Evolutionary conservation across 2,797 vertebrate species (phyloP).

Genomic region (Cossypha dichroa): DNA sequence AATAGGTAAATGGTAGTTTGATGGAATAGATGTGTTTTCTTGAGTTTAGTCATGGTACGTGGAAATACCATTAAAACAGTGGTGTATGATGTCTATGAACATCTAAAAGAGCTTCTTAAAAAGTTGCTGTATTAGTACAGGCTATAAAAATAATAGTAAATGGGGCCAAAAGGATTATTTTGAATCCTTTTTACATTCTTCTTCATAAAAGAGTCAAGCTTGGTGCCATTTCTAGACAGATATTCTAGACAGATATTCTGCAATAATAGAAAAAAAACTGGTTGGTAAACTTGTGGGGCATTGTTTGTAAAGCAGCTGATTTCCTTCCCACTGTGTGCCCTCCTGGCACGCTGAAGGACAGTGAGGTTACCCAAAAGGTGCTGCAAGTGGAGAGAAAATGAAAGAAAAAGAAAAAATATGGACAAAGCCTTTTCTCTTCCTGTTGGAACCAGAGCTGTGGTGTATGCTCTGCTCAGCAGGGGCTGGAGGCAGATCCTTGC

Average conservation of each 20-base stretch:
- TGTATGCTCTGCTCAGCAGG: not conserved
- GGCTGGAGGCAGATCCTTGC: not conserved
- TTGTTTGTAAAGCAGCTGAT: not conserved
- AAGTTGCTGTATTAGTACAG: not conserved
- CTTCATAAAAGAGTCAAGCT: not conserved
- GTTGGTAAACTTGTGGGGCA: not conserved
- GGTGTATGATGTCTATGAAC: not conserved
- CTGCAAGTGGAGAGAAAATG: not conserved
- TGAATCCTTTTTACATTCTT: not conserved
- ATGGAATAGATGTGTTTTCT: not conserved
- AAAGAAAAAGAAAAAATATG: not conserved
- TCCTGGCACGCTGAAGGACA: not conserved
- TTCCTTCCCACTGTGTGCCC: not conserved
- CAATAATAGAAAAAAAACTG: not conserved
- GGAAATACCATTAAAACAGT: not conserved
- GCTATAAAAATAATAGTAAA: not conserved
- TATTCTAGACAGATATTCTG: not conserved
- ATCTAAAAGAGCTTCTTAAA: not conserved
- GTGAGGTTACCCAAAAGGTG: not conserved
- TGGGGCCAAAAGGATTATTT: not conserved
- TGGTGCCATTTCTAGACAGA: not conserved
- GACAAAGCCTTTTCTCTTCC: not conserved
- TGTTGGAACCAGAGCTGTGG: not conserved
- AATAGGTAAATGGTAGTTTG: not conserved
- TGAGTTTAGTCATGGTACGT: not conserved